Evolutionary conservation across 2,888 invertebrate species (phyloP).

Genomic region (Clusia tigrina): DNA sequence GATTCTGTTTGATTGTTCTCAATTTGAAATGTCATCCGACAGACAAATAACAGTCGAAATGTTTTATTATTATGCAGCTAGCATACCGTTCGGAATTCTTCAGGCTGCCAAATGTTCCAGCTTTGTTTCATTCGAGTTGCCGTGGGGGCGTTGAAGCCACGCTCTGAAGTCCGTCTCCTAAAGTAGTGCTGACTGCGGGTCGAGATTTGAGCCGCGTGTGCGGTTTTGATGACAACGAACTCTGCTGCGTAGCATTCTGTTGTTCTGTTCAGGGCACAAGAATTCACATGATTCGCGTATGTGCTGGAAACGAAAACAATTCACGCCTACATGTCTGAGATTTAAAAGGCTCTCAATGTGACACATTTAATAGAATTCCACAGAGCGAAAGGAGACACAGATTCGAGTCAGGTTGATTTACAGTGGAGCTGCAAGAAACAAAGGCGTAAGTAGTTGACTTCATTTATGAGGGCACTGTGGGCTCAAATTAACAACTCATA

Average conservation of each 20-base stretch:
- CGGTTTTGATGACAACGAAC: too few relatives aligned
- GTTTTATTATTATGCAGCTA: slow-evolving; percentile 1
- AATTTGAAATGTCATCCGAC: neutral
- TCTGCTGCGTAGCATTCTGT: too few relatives aligned
- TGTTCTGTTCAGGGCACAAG: too few relatives aligned
- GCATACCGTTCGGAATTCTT: slow-evolving; percentile 1
- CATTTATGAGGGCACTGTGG: too few relatives aligned
- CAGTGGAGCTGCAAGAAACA: neutral
- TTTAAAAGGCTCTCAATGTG: too few relatives aligned
- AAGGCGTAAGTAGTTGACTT: too few relatives aligned
- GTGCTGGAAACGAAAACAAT: too few relatives aligned
- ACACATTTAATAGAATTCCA: neutral
- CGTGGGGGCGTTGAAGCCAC: neutral
- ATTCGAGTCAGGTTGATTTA: neutral
- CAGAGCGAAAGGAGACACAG: neutral
- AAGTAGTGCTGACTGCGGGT: neutral
- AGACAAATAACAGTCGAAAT: neutral
- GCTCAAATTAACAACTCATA: too few relatives aligned
- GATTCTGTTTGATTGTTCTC: too few relatives aligned
- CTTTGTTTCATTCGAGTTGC: neutral
- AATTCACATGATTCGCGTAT: too few relatives aligned
- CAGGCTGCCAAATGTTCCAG: neutral
- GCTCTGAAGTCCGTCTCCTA: neutral
- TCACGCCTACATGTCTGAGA: too few relatives aligned
- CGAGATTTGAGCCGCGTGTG: neutral